Base-by-base conservation (phyloP, 2,888 invertebrate genomes). In the Formica aserva region DNA sequence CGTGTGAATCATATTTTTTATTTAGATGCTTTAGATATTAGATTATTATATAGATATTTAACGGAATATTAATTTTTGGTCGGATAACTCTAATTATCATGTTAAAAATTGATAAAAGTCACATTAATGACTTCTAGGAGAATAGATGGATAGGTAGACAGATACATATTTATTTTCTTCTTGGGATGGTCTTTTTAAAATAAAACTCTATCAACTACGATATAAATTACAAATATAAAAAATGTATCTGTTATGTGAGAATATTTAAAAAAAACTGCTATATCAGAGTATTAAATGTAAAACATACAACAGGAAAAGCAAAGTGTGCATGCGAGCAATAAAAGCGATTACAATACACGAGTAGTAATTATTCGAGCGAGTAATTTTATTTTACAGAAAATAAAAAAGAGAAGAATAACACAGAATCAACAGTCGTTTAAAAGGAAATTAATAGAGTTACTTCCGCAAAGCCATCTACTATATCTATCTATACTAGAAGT, bases 291-390 rank as follows among this genome's bases (percentile, higher is more conserved):
- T 52, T 52, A 52, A 52, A 52, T n/a, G n/a, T 52, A 8, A 52
- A 52, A 52, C n/a, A n/a, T 52, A 52, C 8, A 52, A n/a, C n/a
- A n/a, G n/a, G 8, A 52, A 52, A 48, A 48, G n/a, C 6, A 48
- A n/a, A 52, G n/a, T n/a, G 8, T 52, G 52, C 52, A 52, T n/a
- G 52, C 48, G 8, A 8, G 48, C n/a, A n/a, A 0, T 52, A 52
- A 52, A 52, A 52, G n/a, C n/a, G n/a, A n/a, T 48, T n/a, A 48
- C 48, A 48, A 48, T 52, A 52, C 52, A n/a, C 52, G 52, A 52
- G 6, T 6, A 52, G 52, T 52, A 52, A 52, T 52, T 52, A 52
- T 52, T 52, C 52, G 52, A 52, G 52, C 52, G 52, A n/a, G n/a
- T 52, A 52, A n/a, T 52, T 52, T 52, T 52, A 6, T 52, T 52